A percentile compares a stretch with the other conserved stretches of the same genome.
Conservation (phyloP, 2,888 invertebrate species). For the Dasypolia templi region DNA sequence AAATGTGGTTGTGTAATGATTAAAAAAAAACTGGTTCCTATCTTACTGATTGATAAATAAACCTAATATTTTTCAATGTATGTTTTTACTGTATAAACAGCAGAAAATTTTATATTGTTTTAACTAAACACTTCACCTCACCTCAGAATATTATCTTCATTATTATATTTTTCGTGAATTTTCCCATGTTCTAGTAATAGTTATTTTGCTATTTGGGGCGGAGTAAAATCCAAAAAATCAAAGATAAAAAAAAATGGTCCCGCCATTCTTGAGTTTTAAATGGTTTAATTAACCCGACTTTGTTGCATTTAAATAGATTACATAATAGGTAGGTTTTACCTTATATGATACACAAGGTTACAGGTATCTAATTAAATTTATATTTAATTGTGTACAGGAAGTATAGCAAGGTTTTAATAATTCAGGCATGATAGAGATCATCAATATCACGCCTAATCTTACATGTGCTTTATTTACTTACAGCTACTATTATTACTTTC, state of each 20-base stretch:
- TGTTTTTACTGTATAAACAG: not conserved
- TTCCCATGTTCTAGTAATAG: too few species aligned
- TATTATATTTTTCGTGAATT: too few species aligned
- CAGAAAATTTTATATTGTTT: not conserved
- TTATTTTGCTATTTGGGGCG: too few species aligned
- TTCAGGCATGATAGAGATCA: not conserved
- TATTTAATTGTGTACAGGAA: constrained; percentile 19
- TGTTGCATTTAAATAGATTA: too few species aligned
- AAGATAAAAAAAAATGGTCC: too few species aligned
- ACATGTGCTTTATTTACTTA: not conserved
- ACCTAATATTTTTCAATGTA: not conserved
- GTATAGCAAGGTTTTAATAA: constrained; percentile 13
- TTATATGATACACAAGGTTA: not conserved
- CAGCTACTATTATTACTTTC: too few species aligned
- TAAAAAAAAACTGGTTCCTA: too few species aligned
- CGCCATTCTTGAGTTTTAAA: too few species aligned
- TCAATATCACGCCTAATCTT: not conserved
- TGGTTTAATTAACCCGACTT: too few species aligned
- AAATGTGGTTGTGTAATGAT: too few species aligned
- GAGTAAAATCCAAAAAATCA: too few species aligned
- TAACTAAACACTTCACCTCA: not conserved
- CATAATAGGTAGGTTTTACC: not conserved
- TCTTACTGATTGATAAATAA: not conserved
- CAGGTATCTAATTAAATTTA: constrained; percentile 9
- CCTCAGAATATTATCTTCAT: too few species aligned